Percentiles rank a stretch among this genome's conserved stretches.
Conservation (phyloP, 2,113 vertebrate genomes). For the Ailurus styani region DNA sequence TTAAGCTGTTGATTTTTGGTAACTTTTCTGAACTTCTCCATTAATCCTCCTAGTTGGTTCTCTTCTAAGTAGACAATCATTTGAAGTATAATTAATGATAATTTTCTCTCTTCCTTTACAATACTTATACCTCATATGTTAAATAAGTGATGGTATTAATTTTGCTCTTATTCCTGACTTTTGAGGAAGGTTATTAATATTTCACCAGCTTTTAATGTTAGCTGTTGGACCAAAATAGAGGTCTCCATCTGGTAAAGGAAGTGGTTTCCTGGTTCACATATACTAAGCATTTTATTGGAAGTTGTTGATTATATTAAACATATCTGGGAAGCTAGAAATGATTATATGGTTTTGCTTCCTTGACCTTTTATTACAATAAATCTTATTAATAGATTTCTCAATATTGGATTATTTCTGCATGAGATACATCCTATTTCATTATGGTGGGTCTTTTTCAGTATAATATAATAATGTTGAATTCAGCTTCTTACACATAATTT, state of each 20-base stretch:
- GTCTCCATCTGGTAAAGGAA: constrained; percentile 22
- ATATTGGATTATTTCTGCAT: constrained; percentile 39
- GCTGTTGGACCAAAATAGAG: constrained; percentile 9
- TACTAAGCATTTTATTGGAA: constrained; percentile 44
- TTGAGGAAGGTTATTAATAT: constrained; percentile 39
- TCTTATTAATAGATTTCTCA: constrained; percentile 8
- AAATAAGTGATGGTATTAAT: constrained; percentile 27
- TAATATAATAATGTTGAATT: constrained; percentile 48
- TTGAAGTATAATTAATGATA: constrained; percentile 16
- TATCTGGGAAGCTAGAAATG: constrained; percentile 22
- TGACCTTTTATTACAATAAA: constrained; percentile 14
- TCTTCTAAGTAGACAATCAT: constrained; percentile 36
- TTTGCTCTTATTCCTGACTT: constrained; percentile 36
- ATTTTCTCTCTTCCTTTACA: constrained; percentile 24
- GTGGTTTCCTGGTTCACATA: neutral
- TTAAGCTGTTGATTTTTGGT: constrained; percentile 39
- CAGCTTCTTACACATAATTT: neutral
- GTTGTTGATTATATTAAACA: constrained; percentile 38
- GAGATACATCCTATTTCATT: constrained; percentile 7
- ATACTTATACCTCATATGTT: constrained; percentile 36
- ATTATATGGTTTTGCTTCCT: neutral
- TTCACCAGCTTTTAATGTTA: constrained; percentile 45
- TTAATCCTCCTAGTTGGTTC: constrained; percentile 7
- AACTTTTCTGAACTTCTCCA: constrained; percentile 33
- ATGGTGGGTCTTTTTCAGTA: neutral